Percentiles rank a stretch among this genome's conserved stretches.
Evolutionary conservation across 1,140 invertebrate species (phyloP).

Genomic region (Gryllus bimaculatus): DNA sequence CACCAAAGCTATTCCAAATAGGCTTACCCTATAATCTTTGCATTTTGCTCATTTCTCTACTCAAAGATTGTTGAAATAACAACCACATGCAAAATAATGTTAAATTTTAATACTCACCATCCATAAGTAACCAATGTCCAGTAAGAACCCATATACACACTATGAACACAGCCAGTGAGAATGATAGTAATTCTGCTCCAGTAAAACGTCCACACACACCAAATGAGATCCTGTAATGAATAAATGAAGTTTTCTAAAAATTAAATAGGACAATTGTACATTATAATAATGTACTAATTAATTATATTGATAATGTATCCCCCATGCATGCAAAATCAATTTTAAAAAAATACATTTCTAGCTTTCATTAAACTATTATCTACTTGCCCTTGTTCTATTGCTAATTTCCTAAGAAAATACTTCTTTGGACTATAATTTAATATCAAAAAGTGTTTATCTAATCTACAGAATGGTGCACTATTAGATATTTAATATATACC

Average conservation of each 20-base stretch:
- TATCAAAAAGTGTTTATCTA: neutral
- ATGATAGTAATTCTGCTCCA: conserved; percentile 85
- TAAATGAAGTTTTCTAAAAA: neutral
- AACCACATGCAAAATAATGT: neutral
- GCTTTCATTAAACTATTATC: too few relatives aligned
- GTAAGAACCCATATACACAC: conserved; percentile 95
- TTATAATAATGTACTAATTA: too few relatives aligned
- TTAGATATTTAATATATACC: too few relatives aligned
- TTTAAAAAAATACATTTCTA: too few relatives aligned
- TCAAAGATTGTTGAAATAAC: neutral
- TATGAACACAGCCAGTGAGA: conserved; percentile 83
- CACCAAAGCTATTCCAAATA: too few relatives aligned
- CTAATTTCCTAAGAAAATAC: too few relatives aligned
- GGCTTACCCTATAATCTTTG: too few relatives aligned
- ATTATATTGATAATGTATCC: too few relatives aligned
- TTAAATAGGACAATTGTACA: neutral
- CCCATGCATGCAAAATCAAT: too few relatives aligned
- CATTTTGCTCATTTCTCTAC: neutral
- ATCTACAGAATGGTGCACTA: neutral
- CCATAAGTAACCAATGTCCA: conserved; percentile 96
- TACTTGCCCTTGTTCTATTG: too few relatives aligned
- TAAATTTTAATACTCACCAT: conserved; percentile 49
- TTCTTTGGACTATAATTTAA: too few relatives aligned
- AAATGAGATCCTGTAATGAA: conserved; percentile 66
- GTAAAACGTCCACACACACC: conserved; percentile 84